A percentile compares a stretch with the other conserved stretches of the same genome.
Conservation (phyloP, 1,140 invertebrate genomes). For the Drosophila parabipectinata region DNA sequence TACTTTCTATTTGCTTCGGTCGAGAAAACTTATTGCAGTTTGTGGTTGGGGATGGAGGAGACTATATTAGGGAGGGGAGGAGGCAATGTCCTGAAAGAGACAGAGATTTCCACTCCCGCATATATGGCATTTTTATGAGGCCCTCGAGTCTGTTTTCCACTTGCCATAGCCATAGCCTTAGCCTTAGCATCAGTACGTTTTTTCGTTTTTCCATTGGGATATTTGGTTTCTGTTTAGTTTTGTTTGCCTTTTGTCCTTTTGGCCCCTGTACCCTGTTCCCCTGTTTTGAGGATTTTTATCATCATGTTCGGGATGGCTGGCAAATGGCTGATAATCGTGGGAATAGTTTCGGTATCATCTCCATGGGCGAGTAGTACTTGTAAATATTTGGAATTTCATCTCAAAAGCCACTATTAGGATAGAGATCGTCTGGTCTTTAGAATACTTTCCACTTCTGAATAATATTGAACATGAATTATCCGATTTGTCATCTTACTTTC, state of each 20-base stretch:
- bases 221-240: neutral
- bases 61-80: neutral
- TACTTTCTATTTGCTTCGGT: constrained; percentile 6
- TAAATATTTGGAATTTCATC: neutral
- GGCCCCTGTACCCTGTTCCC: too few species aligned
- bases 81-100: neutral
- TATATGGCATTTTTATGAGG: constrained; percentile 31
- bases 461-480: neutral
- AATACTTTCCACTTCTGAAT: too few species aligned
- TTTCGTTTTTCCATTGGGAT: neutral
- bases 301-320: constrained; percentile 5
- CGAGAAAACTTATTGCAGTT: neutral
- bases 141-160: constrained; percentile 25
- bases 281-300: constrained; percentile 2
- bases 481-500: constrained; percentile 12
- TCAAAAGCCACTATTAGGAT: neutral
- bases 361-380: neutral
- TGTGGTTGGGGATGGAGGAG: neutral
- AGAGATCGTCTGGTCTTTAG: too few species aligned
- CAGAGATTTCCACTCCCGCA: constrained; percentile 31
- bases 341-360: constrained; percentile 6
- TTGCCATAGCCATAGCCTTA: neutral
- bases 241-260: constrained; percentile 1
- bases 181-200: neutral
- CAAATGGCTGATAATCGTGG: constrained; percentile 7